These are phyloP conservation scores for Toxotes jaculatrix DNA, from an alignment of 2,113 vertebrate species.

Conservation along the genomic window DNA sequence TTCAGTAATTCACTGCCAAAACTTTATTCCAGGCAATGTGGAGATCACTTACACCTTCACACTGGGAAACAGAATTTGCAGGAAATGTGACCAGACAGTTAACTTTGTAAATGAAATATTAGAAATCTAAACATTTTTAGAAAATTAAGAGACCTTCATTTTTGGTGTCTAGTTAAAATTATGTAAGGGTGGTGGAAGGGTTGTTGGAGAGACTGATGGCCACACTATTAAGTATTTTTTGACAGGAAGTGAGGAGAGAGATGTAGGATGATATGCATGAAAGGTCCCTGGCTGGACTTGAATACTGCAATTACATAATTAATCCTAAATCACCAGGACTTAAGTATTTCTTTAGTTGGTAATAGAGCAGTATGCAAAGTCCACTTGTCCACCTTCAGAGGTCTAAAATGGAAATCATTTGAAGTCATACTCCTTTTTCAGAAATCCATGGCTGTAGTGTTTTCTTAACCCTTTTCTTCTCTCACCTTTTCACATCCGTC, in stretches of 20 bases:
- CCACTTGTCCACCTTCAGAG: background rate
- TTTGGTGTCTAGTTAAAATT: too few relatives aligned
- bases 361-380: background rate
- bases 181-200: too few relatives aligned
- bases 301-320: too few relatives aligned
- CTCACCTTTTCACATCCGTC: slow-evolving; percentile 97
- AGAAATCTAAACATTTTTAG: too few relatives aligned
- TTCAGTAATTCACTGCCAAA: background rate
- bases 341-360: background rate
- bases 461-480: background rate
- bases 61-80: background rate
- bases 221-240: background rate
- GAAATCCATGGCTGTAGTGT: background rate
- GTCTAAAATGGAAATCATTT: too few relatives aligned
- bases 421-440: background rate
- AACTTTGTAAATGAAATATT: too few relatives aligned
- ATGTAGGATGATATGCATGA: background rate
- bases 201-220: too few relatives aligned
- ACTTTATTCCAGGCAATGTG: background rate
- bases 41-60: background rate
- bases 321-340: too few relatives aligned
- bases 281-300: background rate
- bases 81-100: background rate
- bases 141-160: too few relatives aligned
- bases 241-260: background rate